Percentiles rank a stretch among this genome's conserved stretches.
These are phyloP conservation scores for Pagetopsis macropterus DNA, from an alignment of 2,797 vertebrate species.

Conservation along the genomic window DNA sequence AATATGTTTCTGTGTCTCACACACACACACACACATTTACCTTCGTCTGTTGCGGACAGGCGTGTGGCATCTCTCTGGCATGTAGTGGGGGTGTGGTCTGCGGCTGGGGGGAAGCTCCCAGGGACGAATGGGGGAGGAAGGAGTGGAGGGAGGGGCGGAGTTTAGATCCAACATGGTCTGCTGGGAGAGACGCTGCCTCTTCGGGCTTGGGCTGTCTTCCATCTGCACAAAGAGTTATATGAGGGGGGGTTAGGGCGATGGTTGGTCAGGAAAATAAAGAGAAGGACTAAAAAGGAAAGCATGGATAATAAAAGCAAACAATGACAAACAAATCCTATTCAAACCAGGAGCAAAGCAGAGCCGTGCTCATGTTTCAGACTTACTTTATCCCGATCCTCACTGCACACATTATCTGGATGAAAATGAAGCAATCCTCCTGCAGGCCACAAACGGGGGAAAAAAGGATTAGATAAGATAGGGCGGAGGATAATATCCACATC, in stretches of 20 bases:
- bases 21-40: constrained; percentile 71
- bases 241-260: background rate
- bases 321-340: constrained; percentile 50
- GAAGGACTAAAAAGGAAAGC: constrained; percentile 5
- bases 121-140: constrained; percentile 96
- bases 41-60: constrained; percentile 95
- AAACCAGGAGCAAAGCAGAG: constrained; percentile 46
- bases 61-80: constrained; percentile 96
- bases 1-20: background rate
- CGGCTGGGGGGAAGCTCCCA: constrained; percentile 97
- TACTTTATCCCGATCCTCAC: constrained; percentile 82
- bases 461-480: constrained; percentile 34
- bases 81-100: constrained; percentile 93
- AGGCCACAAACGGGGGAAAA: constrained; percentile 43
- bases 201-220: constrained; percentile 97
- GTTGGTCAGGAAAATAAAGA: constrained; percentile 14
- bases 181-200: constrained; percentile 95
- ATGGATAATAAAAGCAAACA: constrained; percentile 21
- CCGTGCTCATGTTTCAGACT: constrained; percentile 64
- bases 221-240: constrained; percentile 79
- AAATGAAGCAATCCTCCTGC: constrained; percentile 81
- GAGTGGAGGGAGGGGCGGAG: constrained; percentile 90
- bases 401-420: constrained; percentile 80
- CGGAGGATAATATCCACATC: constrained; percentile 62
- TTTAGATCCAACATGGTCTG: constrained; percentile 94